These are phyloP conservation scores for Sebastes glaucus DNA, from an alignment of 2,797 vertebrate species.

Conservation along the genomic window DNA sequence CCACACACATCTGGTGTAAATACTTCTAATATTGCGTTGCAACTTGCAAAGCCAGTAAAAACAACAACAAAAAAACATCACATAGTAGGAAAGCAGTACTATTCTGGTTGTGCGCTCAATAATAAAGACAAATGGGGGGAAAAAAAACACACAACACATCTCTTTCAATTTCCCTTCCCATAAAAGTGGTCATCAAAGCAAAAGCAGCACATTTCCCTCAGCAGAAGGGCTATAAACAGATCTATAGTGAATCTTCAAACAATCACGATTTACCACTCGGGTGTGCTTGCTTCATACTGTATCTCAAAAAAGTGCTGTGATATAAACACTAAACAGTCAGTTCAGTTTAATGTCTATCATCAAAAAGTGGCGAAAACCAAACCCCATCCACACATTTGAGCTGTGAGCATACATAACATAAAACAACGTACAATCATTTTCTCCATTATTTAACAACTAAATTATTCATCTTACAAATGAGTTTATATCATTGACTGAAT, in stretches of 20 bases:
- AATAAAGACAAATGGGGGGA: neutral
- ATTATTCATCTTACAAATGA: neutral
- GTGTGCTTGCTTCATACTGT: neutral
- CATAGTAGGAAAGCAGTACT: neutral
- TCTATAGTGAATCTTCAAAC: slow-evolving; percentile 20
- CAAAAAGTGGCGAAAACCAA: neutral
- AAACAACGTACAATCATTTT: neutral
- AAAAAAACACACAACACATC: neutral
- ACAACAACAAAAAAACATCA: neutral
- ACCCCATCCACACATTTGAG: neutral
- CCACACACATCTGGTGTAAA: neutral
- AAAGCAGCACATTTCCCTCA: neutral
- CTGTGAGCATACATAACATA: neutral
- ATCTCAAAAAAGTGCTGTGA: neutral
- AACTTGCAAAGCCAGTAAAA: neutral
- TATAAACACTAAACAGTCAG: neutral
- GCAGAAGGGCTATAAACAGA: slow-evolving; percentile 12
- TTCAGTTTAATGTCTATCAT: neutral
- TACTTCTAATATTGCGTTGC: neutral
- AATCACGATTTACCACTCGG: neutral
- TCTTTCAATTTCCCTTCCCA: neutral
- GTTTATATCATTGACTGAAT: neutral
- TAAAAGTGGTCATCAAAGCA: slow-evolving; percentile 28
- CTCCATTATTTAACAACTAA: neutral
- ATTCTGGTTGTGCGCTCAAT: neutral